Evolutionary conservation across 2,888 invertebrate genomes (phyloP).

Genomic region (Erpobdella octoculata): DNA sequence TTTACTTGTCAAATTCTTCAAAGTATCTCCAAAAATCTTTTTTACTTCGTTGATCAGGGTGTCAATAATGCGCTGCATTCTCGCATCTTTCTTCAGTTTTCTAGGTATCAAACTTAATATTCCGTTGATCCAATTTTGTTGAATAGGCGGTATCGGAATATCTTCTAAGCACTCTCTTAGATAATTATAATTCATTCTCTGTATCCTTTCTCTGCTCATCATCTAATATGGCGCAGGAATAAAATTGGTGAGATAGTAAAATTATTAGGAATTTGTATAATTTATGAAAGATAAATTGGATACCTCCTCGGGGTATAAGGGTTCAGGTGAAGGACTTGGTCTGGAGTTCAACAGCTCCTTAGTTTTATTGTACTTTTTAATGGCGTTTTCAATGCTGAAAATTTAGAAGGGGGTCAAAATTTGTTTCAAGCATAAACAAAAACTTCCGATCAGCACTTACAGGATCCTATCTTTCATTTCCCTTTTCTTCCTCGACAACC

Average conservation of each 20-base stretch:
- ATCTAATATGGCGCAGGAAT: constrained; percentile 40
- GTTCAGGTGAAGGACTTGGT: constrained; percentile 37
- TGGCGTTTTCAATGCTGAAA: constrained; percentile 44
- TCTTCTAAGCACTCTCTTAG: constrained; percentile 50
- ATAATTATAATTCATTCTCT: constrained; percentile 51
- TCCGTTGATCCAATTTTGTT: constrained; percentile 48
- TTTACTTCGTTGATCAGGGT: constrained; percentile 47
- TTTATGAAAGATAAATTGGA: no score
- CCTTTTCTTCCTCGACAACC: constrained; percentile 1
- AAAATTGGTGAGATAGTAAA: neutral
- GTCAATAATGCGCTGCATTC: constrained; percentile 41
- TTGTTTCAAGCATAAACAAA: neutral
- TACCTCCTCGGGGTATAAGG: constrained; percentile 38
- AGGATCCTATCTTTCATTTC: neutral
- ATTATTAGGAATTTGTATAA: neutral
- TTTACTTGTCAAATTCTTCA: constrained; percentile 51
- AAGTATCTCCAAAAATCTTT: constrained; percentile 46
- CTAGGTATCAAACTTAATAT: constrained; percentile 48
- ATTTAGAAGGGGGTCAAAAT: neutral
- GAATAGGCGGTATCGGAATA: constrained; percentile 50
- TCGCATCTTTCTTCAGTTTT: constrained; percentile 40
- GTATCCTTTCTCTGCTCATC: constrained; percentile 50
- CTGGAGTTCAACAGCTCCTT: constrained; percentile 40
- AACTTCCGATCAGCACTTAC: neutral
- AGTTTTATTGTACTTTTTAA: constrained; percentile 45